Percentiles rank a stretch among this genome's conserved stretches.
Evolutionary conservation across 2,113 vertebrate genomes (phyloP).

Genomic region (Elaphurus davidianus): DNA sequence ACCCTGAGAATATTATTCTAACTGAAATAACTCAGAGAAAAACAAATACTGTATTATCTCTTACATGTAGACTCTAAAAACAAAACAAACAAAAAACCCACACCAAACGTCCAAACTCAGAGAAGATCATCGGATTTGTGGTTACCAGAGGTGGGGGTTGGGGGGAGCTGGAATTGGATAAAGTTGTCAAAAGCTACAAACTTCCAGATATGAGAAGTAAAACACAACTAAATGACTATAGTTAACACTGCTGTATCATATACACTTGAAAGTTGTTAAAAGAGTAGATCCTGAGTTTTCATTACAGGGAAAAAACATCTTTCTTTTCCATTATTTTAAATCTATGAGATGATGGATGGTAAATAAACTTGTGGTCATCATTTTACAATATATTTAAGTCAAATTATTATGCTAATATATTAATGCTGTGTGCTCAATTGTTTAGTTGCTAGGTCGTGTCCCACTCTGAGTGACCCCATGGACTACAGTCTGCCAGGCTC

Average conservation of each 20-base stretch:
- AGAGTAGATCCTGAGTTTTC: background rate
- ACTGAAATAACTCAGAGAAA: background rate
- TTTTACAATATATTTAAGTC: background rate
- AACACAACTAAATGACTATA: background rate
- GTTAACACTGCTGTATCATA: background rate
- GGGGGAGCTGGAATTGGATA: background rate
- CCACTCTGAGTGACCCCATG: background rate
- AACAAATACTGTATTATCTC: background rate
- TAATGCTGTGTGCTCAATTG: background rate
- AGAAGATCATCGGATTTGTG: background rate
- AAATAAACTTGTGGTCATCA: background rate
- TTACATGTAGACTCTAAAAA: background rate
- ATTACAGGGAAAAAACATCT: background rate
- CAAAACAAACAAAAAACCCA: background rate
- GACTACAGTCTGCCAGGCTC: background rate
- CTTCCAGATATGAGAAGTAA: background rate
- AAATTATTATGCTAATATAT: background rate
- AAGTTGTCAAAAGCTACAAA: background rate
- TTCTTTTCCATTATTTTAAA: background rate
- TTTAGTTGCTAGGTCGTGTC: background rate
- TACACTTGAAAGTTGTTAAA: background rate
- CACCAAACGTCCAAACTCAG: background rate
- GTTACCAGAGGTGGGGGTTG: background rate
- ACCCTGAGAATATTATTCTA: background rate
- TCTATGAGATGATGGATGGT: background rate